Evolutionary conservation across 2,113 vertebrate genomes (phyloP).

Genomic region (Smithornis capensis): DNA sequence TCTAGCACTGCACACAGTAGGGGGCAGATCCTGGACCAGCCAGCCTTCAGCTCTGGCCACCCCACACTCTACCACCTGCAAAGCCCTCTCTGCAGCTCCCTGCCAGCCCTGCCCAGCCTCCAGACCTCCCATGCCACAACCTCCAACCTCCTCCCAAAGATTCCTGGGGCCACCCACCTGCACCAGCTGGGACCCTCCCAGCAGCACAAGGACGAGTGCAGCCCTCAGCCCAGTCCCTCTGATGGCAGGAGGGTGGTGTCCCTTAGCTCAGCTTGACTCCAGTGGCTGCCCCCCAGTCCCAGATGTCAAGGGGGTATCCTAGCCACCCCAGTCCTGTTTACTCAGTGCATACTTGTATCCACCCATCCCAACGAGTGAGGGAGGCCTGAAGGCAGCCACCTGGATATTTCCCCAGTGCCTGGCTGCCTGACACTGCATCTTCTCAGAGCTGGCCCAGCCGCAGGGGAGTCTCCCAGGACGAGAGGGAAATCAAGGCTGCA

Average conservation of each 20-base stretch:
- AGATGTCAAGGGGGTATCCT: background rate
- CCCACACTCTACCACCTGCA: background rate
- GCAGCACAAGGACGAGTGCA: background rate
- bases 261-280: rapidly evolving
- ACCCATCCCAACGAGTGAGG: rapidly evolving
- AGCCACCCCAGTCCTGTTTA: background rate
- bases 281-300: background rate
- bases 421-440: background rate
- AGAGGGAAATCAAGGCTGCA: background rate
- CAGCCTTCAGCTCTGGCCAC: too few relatives aligned
- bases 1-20: background rate
- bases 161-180: background rate
- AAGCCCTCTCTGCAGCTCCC: background rate
- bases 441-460: rapidly evolving
- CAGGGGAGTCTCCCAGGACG: background rate
- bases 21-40: background rate
- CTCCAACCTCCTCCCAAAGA: background rate
- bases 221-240: background rate
- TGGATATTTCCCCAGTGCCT: background rate
- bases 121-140: background rate
- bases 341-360: background rate
- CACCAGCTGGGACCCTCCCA: background rate
- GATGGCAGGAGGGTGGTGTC: background rate
- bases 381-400: rapidly evolving
- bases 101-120: background rate